Conservation (phyloP, 2,888 invertebrate genomes). For the Latheticus oryzae region DNA sequence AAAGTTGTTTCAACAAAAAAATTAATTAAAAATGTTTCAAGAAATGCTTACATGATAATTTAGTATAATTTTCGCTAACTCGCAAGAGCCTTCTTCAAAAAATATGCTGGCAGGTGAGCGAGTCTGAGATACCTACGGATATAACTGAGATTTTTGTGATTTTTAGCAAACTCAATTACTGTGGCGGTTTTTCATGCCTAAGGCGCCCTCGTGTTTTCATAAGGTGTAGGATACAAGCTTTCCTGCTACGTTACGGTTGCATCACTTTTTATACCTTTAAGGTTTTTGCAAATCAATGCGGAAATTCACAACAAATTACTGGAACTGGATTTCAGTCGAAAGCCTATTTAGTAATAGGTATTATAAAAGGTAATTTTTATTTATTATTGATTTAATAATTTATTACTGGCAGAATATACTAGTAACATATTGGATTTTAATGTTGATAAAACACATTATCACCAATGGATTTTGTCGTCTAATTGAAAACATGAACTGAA, state of each 20-base stretch:
- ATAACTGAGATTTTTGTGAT: constrained; percentile 60
- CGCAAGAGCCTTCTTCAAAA: too few relatives aligned
- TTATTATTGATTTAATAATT: too few relatives aligned
- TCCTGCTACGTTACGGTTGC: constrained; percentile 40
- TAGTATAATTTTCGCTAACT: too few relatives aligned
- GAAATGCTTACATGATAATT: too few relatives aligned
- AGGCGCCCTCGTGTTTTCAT: constrained; percentile 55
- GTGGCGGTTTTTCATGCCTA: constrained; percentile 52
- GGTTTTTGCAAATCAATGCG: constrained; percentile 46
- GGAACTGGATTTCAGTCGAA: constrained; percentile 13
- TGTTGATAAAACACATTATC: constrained; percentile 40
- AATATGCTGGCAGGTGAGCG: constrained; percentile 42
- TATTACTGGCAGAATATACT: too few relatives aligned
- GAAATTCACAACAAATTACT: constrained; percentile 36
- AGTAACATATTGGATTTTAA: constrained; percentile 39
- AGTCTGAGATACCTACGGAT: constrained; percentile 38
- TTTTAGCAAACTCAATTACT: constrained; percentile 61
- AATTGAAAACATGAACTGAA: constrained; percentile 44
- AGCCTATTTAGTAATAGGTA: background rate
- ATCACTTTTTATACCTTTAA: constrained; percentile 45
- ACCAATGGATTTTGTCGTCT: constrained; percentile 44
- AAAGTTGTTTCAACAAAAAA: too few relatives aligned
- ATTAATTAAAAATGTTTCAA: too few relatives aligned
- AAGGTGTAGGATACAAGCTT: constrained; percentile 53
- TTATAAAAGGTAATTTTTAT: too few relatives aligned